Conservation (phyloP, 2,888 invertebrate species). For the Melinaea marsaeus region DNA sequence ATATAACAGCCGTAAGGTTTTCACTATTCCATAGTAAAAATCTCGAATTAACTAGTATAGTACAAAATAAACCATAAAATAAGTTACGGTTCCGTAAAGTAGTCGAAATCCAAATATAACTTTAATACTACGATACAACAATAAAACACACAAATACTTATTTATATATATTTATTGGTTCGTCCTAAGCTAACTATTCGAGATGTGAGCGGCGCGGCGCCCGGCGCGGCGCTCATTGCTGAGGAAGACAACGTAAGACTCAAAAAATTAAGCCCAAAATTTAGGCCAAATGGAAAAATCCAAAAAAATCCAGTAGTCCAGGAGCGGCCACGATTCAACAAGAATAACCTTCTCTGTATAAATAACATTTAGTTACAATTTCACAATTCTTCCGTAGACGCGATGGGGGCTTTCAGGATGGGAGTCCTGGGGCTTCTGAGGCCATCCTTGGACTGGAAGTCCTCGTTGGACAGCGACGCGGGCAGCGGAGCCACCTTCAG, state of each 20-base stretch:
- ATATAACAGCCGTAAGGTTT: constrained; percentile 73
- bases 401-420: constrained; percentile 71
- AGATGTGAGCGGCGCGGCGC: constrained; percentile 3
- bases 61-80: constrained; percentile 52
- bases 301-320: not conserved
- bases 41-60: constrained; percentile 50
- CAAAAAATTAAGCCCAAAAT: constrained; percentile 18
- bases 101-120: constrained; percentile 58
- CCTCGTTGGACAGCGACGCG: constrained; percentile 80
- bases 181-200: constrained; percentile 30
- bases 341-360: constrained; percentile 12
- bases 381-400: constrained; percentile 76
- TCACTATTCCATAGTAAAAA: constrained; percentile 75
- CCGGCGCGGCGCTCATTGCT: not conserved
- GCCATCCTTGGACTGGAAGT: constrained; percentile 74
- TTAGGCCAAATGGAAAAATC: constrained; percentile 19
- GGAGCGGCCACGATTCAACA: not conserved
- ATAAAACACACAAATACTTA: constrained; percentile 16
- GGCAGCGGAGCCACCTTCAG: constrained; percentile 81
- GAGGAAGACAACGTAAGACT: constrained; percentile 25
- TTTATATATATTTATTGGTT: constrained; percentile 25
- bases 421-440: constrained; percentile 70
- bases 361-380: constrained; percentile 33
- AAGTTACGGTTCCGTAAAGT: constrained; percentile 64
- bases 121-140: constrained; percentile 29